These are phyloP conservation scores for Actenoides hombroni DNA, from an alignment of 2,113 vertebrate species.

Conservation along the genomic window DNA sequence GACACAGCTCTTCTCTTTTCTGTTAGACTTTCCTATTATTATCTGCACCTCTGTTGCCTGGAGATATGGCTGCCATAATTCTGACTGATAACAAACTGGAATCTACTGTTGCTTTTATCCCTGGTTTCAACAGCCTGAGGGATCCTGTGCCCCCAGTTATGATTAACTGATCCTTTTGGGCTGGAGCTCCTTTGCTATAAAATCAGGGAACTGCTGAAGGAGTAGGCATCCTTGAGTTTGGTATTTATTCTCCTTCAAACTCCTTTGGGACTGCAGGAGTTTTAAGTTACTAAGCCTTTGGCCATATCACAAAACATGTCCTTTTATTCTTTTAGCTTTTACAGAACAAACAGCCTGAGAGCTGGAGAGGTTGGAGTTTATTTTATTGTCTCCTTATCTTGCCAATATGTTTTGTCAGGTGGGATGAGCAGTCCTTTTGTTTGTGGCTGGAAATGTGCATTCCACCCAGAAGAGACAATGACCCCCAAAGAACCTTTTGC, in stretches of 20 bases:
- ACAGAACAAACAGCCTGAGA: neutral
- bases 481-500: neutral
- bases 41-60: neutral
- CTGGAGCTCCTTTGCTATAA: neutral
- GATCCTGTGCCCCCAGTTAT: neutral
- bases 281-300: neutral
- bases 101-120: neutral
- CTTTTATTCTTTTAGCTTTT: neutral
- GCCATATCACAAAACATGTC: neutral
- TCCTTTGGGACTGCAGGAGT: neutral
- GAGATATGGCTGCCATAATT: neutral
- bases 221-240: neutral
- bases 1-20: neutral
- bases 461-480: neutral
- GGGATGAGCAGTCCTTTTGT: neutral
- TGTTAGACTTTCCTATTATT: neutral
- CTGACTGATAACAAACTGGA: neutral
- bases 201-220: neutral
- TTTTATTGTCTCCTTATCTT: conserved; percentile 11
- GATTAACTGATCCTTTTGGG: neutral
- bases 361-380: neutral
- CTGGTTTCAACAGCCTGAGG: neutral
- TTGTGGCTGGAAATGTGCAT: neutral
- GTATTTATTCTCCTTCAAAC: neutral
- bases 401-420: neutral